Percentiles rank a stretch among this genome's conserved stretches.
Evolutionary conservation across 2,888 invertebrate genomes (phyloP).

Genomic region (Chirona hameri): DNA sequence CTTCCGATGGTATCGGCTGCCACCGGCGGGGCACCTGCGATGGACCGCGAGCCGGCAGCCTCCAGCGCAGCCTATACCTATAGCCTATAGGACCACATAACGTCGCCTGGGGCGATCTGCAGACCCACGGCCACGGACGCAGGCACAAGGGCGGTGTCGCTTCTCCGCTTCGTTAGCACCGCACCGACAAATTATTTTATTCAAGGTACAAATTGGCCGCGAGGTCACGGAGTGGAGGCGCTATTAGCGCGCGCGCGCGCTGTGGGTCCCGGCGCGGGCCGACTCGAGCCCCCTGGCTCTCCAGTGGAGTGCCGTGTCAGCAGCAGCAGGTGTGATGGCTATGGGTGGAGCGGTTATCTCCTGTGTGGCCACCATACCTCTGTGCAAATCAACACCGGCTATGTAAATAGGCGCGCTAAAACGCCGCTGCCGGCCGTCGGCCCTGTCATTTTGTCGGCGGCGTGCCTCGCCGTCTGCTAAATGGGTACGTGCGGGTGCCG

Average conservation of each 20-base stretch:
- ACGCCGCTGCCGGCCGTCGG: too few relatives aligned
- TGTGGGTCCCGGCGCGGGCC: background rate
- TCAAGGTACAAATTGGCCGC: background rate
- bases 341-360: too few relatives aligned
- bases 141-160: too few relatives aligned
- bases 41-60: background rate
- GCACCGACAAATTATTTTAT: background rate
- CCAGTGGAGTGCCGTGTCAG: background rate
- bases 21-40: background rate
- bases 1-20: background rate
- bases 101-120: background rate
- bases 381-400: too few relatives aligned
- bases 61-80: too few relatives aligned
- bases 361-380: too few relatives aligned
- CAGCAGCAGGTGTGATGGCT: background rate
- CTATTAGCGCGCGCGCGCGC: background rate
- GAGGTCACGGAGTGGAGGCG: background rate
- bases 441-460: too few relatives aligned
- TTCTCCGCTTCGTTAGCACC: background rate
- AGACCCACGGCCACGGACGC: background rate
- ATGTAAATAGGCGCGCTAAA: too few relatives aligned
- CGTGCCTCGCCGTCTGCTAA: too few relatives aligned
- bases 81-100: too few relatives aligned
- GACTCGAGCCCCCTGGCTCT: background rate
- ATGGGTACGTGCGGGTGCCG: too few relatives aligned